Conservation (phyloP, 2,888 invertebrate genomes). For the Neoaliturus tenellus region DNA sequence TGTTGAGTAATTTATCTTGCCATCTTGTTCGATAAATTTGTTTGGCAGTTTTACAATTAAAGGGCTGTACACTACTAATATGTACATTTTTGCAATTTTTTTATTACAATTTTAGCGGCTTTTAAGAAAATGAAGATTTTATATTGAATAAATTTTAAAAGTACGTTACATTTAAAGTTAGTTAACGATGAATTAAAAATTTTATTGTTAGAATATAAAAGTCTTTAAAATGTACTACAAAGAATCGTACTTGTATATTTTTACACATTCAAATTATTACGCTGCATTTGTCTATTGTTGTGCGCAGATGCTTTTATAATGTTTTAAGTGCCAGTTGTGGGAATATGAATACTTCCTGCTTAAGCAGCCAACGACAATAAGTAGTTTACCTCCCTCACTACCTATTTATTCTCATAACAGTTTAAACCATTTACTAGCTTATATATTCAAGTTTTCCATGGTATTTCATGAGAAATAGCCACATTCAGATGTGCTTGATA, state of each 20-base stretch:
- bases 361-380: slow-evolving; percentile 36
- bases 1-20: slow-evolving; percentile 45
- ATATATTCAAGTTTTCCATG: not conserved
- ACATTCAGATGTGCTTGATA: not conserved
- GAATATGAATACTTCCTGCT: slow-evolving; percentile 46
- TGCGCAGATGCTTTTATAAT: slow-evolving; percentile 47
- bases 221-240: slow-evolving; percentile 46
- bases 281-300: slow-evolving; percentile 51
- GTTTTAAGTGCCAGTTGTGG: slow-evolving; percentile 18
- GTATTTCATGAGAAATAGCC: not conserved
- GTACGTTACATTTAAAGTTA: slow-evolving; percentile 40
- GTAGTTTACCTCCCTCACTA: slow-evolving; percentile 16
- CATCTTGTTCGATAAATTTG: slow-evolving; percentile 50
- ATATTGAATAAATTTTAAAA: slow-evolving; percentile 52
- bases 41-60: slow-evolving; percentile 50
- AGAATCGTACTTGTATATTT: slow-evolving; percentile 51
- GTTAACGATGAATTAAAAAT: slow-evolving; percentile 28
- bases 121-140: slow-evolving; percentile 48
- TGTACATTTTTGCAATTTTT: slow-evolving; percentile 45
- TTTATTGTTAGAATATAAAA: slow-evolving; percentile 50
- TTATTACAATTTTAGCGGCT: slow-evolving; percentile 50
- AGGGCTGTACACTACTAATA: slow-evolving; percentile 50
- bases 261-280: slow-evolving; percentile 49
- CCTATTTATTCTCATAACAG: not conserved
- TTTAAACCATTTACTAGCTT: not conserved